Conservation (phyloP, 2,113 vertebrate species). For the Pseudorectes ferrugineus region DNA sequence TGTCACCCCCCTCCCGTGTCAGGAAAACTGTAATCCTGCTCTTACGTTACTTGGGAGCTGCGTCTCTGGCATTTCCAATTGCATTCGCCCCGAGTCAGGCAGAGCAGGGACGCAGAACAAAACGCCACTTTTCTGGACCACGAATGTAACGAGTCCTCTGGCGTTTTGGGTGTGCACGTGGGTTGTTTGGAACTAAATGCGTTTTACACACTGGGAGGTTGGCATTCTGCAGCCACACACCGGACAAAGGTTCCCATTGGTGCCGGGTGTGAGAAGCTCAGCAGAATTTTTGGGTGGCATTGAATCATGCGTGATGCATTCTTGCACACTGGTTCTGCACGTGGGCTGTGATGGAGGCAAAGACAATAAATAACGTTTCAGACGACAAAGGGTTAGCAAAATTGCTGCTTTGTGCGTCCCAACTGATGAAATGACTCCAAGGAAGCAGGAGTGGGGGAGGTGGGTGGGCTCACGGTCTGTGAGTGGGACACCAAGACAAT, state of each 20-base stretch:
- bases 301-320: background rate
- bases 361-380: background rate
- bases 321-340: background rate
- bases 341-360: background rate
- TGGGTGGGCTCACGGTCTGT: background rate
- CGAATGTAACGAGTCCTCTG: background rate
- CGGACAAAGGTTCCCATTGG: background rate
- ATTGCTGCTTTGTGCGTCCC: background rate
- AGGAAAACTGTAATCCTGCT: constrained; percentile 47
- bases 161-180: background rate
- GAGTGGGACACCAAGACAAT: background rate
- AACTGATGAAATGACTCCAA: background rate
- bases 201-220: background rate
- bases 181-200: background rate
- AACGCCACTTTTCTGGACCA: background rate
- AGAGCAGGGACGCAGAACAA: background rate
- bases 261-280: background rate
- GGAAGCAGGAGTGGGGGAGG: background rate
- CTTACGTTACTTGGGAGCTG: background rate
- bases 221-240: background rate
- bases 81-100: background rate
- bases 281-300: background rate
- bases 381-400: background rate
- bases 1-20: constrained; percentile 19
- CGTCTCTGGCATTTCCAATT: constrained; percentile 30